These are phyloP conservation scores for Morphnarchus princeps DNA, from an alignment of 2,113 vertebrate species.

Conservation along the genomic window DNA sequence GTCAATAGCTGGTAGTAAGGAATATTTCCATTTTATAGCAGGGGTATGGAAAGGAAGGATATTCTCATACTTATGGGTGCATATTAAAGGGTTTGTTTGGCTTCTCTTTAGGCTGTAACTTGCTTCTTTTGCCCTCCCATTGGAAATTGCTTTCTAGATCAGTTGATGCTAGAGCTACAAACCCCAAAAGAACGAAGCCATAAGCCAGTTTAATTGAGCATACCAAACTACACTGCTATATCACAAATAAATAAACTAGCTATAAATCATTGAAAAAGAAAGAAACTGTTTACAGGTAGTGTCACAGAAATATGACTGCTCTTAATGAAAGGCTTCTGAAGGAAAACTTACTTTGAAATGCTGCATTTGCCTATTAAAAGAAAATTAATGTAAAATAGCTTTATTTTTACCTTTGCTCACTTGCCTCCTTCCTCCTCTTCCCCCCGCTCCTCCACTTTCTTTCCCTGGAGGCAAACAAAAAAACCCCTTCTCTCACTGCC, in stretches of 20 bases:
- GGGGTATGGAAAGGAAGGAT: background rate
- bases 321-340: background rate
- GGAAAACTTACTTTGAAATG: background rate
- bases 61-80: rapidly evolving
- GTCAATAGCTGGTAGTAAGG: background rate
- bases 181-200: background rate
- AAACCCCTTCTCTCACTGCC: background rate
- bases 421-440: background rate
- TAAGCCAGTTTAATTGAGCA: background rate
- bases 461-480: background rate
- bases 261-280: background rate
- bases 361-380: background rate
- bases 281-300: background rate
- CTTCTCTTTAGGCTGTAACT: background rate
- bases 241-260: background rate
- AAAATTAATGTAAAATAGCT: background rate
- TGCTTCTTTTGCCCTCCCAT: background rate
- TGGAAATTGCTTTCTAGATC: background rate
- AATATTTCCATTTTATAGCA: background rate
- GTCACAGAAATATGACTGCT: background rate
- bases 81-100: background rate
- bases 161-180: background rate
- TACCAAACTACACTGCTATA: background rate
- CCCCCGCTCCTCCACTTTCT: background rate
- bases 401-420: background rate